Evolutionary conservation across 2,113 vertebrate genomes (phyloP), one percentile per base, ranked within the genome.

Genomic region (Caranx ignobilis): DNA sequence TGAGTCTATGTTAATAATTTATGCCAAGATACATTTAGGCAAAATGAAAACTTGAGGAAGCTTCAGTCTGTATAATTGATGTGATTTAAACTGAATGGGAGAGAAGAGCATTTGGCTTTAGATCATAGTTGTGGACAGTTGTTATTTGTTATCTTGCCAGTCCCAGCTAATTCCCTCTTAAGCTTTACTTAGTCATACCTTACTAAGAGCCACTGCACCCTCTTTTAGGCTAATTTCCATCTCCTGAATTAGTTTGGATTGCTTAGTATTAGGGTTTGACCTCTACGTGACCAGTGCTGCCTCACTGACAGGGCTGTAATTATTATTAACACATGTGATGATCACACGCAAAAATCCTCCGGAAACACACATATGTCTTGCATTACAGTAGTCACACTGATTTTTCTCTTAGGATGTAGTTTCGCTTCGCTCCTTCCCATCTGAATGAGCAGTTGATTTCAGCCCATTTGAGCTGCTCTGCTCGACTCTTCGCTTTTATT

Each of bases 141-240:
- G 71, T 48, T 75, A 67, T 85, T 59, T 62, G 43, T 62, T 71
- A 56, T 72, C 41, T 56, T 66, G 35, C 66, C 32, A 63, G 3
- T 71, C 59, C 61, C 76, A 78, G 61, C 80, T 85, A 81, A 83
- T 87, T 90, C 81, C 83, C 43, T 84, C 73, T 71, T 88, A 88
- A 88, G 71, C 79, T n/a, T 35, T 75, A 61, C 85, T 88, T 88
- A 82, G 84, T 77, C 45, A 78, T 48, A 66, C 73, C 48, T 79
- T 19, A 68, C 71, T 75, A 59, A 62, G 55, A 71, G 75, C 35
- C 35, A 71, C 75, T 61, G 39, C 32, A 45, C 57, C 74, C 72
- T 61, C 62, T 81, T 80, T 82, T 48, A 85, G 72, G 18, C 60
- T 64, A 34, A 57, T 71, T 75, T 76, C 19, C 54, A 72, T 81